phyloP scores from a whole-genome alignment of 1,140 invertebrate species.

The Trichonephila clavata region DNA sequence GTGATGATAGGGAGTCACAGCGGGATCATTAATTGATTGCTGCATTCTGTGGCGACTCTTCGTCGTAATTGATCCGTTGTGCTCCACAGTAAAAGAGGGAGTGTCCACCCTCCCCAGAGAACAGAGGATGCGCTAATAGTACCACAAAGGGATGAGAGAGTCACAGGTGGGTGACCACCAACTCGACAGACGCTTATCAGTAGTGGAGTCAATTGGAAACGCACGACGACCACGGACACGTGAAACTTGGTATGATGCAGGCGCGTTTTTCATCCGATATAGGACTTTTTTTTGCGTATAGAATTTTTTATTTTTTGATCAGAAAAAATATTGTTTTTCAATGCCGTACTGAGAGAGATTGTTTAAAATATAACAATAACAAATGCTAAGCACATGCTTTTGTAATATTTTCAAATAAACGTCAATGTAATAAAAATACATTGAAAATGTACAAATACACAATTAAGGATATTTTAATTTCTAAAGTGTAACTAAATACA shows the following conservation, averaged over 20 bases:
- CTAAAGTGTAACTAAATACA: too few relatives aligned
- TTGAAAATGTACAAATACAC: too few relatives aligned
- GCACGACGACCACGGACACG: background rate
- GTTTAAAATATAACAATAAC: too few relatives aligned
- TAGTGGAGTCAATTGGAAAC: slow-evolving; percentile 52
- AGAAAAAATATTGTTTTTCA: too few relatives aligned
- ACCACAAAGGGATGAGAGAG: background rate
- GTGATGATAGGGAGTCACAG: background rate
- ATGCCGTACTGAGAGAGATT: too few relatives aligned
- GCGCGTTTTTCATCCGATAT: too few relatives aligned
- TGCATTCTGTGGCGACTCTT: background rate
- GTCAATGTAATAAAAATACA: too few relatives aligned
- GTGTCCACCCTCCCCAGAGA: background rate
- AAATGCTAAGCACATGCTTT: too few relatives aligned
- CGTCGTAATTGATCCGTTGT: background rate
- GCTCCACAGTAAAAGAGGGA: background rate
- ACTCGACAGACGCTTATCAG: slow-evolving; percentile 46
- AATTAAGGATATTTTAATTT: too few relatives aligned
- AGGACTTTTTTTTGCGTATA: too few relatives aligned
- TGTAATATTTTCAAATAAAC: too few relatives aligned
- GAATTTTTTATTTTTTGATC: too few relatives aligned
- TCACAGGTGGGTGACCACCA: slow-evolving; percentile 42
- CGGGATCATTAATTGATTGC: background rate
- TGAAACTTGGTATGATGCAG: background rate
- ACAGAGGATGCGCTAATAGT: background rate